A percentile compares a stretch with the other conserved stretches of the same genome.
phyloP scores from a whole-genome alignment of 2,888 invertebrate genomes.

The Melinopterus prodromus region DNA sequence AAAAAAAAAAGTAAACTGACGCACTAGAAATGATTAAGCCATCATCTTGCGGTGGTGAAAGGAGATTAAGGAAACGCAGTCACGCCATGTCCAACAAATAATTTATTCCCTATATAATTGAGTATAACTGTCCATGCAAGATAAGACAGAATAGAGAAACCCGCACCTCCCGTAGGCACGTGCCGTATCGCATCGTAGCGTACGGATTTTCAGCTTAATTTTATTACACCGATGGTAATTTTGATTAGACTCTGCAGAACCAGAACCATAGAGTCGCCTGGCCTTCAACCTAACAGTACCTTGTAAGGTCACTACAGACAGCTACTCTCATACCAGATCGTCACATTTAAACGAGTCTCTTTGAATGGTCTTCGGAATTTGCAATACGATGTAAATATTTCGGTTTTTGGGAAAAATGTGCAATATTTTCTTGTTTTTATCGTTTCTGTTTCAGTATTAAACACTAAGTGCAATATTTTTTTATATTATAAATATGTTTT shows the following conservation, averaged over 20 bases:
- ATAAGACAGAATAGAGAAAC: background rate
- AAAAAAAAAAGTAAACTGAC: too few species aligned
- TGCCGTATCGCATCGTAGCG: background rate
- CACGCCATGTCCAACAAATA: background rate
- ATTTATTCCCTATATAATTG: conserved; percentile 4
- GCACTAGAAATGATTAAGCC: too few species aligned
- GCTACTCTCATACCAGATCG: background rate
- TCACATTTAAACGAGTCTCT: background rate
- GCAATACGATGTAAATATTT: background rate
- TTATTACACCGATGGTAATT: background rate
- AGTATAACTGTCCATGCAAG: background rate
- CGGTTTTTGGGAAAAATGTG: background rate
- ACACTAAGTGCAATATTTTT: background rate
- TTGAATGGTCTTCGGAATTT: background rate
- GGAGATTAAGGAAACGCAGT: background rate
- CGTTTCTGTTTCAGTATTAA: background rate
- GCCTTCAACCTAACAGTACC: background rate
- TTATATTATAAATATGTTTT: background rate
- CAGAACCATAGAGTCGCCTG: background rate
- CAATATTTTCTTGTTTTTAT: background rate
- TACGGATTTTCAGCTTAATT: background rate
- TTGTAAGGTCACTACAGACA: background rate
- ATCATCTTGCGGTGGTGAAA: background rate
- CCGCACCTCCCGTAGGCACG: background rate
- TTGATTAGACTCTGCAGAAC: background rate